Percentiles rank a stretch among this genome's conserved stretches.
These are phyloP conservation scores for Balearica regulorum DNA, from an alignment of 2,797 vertebrate species.

Conservation along the genomic window DNA sequence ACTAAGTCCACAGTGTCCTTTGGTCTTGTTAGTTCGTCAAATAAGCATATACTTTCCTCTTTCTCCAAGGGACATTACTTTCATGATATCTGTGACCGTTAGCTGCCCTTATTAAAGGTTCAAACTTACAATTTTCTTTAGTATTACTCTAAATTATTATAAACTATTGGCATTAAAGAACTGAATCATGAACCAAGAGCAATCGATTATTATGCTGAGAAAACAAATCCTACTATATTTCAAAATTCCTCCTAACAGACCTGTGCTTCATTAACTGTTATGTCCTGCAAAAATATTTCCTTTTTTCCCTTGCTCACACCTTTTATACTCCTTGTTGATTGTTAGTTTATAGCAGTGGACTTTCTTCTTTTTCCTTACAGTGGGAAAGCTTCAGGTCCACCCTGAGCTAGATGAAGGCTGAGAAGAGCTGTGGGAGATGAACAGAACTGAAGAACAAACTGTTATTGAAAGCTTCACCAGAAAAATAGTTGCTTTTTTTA, in stretches of 20 bases:
- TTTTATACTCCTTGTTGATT: background rate
- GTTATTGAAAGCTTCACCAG: background rate
- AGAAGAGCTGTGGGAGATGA: background rate
- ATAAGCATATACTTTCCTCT: background rate
- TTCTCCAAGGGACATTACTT: background rate
- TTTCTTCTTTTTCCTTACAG: background rate
- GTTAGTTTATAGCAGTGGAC: background rate
- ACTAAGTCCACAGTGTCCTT: background rate
- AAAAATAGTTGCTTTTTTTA: background rate
- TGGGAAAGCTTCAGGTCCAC: background rate
- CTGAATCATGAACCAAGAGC: background rate
- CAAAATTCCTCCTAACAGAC: background rate
- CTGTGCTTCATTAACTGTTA: background rate
- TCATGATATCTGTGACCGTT: background rate
- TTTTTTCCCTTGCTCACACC: background rate
- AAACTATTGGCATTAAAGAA: background rate
- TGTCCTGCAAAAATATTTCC: background rate
- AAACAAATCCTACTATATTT: background rate
- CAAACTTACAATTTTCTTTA: background rate
- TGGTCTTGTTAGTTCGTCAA: constrained; percentile 2
- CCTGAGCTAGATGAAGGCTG: background rate
- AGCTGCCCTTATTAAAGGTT: background rate
- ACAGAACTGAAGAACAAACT: background rate
- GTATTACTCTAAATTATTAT: background rate
- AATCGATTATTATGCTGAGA: background rate